Evolutionary conservation across 2,797 vertebrate species (phyloP).

Genomic region (Macropodus opercularis): DNA sequence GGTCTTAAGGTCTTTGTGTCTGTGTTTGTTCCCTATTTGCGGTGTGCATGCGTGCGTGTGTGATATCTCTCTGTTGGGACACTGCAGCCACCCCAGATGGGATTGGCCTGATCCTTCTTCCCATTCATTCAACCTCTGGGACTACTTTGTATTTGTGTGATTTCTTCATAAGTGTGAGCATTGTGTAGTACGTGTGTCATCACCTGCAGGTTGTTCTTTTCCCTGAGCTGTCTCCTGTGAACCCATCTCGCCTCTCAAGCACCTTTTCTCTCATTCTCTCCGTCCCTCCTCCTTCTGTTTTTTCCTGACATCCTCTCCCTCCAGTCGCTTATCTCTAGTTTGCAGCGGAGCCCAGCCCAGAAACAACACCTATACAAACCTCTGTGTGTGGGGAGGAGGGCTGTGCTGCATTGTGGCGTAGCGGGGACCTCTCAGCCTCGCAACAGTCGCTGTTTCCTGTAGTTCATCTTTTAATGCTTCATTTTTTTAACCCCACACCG

Average conservation of each 20-base stretch:
- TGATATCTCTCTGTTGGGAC: constrained; percentile 38
- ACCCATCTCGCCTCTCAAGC: constrained; percentile 52
- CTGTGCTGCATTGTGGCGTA: constrained; percentile 19
- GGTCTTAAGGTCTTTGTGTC: constrained; percentile 57
- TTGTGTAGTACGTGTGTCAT: constrained; percentile 32
- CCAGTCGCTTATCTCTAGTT: constrained; percentile 63
- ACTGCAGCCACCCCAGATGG: constrained; percentile 43
- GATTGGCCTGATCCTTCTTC: constrained; percentile 52
- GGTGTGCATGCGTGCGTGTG: constrained; percentile 12
- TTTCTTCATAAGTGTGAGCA: constrained; percentile 54
- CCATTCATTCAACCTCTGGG: constrained; percentile 45
- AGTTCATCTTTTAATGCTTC: constrained; percentile 42
- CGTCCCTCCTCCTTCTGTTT: constrained; percentile 28
- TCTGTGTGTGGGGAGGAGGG: constrained; percentile 11
- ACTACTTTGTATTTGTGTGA: constrained; percentile 50
- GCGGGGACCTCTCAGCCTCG: constrained; percentile 29
- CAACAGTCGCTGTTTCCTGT: constrained; percentile 54
- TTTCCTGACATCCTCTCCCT: constrained; percentile 22
- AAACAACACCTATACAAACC: constrained; percentile 48
- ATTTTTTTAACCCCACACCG: constrained; percentile 12
- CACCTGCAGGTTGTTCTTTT: constrained; percentile 71
- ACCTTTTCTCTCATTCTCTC: constrained; percentile 57
- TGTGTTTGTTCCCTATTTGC: constrained; percentile 43
- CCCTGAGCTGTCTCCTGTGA: constrained; percentile 63
- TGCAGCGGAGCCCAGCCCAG: constrained; percentile 52